phyloP scores from a whole-genome alignment of 2,888 invertebrate genomes.

The Ptilodon capucinus region DNA sequence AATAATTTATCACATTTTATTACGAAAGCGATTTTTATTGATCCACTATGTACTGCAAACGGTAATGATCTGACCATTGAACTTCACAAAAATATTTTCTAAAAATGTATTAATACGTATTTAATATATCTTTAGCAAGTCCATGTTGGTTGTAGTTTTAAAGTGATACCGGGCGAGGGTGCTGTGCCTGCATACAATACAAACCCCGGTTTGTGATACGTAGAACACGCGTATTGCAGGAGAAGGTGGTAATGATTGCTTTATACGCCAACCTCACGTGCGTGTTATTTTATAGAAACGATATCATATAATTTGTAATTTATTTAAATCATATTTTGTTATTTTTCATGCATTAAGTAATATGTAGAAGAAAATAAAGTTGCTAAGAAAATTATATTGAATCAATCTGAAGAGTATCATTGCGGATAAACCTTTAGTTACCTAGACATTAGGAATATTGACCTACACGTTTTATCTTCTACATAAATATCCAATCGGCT shows the following conservation, averaged over 20 bases:
- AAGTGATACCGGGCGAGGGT: too few species aligned
- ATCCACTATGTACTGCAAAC: not conserved
- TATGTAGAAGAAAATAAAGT: constrained; percentile 18
- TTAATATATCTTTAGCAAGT: constrained; percentile 4
- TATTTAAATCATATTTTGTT: constrained; percentile 24
- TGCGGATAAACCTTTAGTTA: too few species aligned
- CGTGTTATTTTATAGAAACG: too few species aligned
- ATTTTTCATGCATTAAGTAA: constrained; percentile 21
- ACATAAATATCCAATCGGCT: too few species aligned
- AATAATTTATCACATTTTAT: constrained; percentile 1
- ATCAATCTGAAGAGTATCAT: not conserved
- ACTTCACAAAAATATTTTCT: not conserved
- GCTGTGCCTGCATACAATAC: too few species aligned
- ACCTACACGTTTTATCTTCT: too few species aligned
- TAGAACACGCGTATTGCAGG: not conserved
- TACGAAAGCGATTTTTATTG: constrained; percentile 1
- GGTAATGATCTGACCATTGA: not conserved
- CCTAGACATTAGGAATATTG: too few species aligned
- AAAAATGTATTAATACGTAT: not conserved
- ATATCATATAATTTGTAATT: constrained; percentile 25
- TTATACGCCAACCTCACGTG: constrained; percentile 13
- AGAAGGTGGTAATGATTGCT: constrained; percentile 13
- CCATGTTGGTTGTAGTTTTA: not conserved
- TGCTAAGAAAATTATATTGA: constrained; percentile 9
- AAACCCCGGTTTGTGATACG: too few species aligned